Percentiles rank a stretch among this genome's conserved stretches.
Evolutionary conservation across 2,113 vertebrate genomes (phyloP).

Genomic region (Glaucidium brasilianum): DNA sequence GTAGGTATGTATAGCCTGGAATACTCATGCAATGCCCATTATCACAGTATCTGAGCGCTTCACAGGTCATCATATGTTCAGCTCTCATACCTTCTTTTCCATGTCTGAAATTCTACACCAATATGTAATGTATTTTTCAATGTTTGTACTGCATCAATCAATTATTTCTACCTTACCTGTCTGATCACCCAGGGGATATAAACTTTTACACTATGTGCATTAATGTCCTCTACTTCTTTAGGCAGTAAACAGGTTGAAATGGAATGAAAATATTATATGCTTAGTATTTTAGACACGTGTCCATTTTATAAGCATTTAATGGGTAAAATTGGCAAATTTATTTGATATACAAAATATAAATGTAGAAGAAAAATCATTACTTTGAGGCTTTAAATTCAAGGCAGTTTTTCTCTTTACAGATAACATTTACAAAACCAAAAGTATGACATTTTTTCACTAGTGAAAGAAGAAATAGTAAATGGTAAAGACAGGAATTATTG

Average conservation of each 20-base stretch:
- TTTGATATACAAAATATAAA: not conserved
- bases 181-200: constrained; percentile 1
- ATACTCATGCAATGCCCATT: not conserved
- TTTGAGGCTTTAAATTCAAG: not conserved
- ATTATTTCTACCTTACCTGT: constrained; percentile 43
- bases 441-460: constrained; percentile 35
- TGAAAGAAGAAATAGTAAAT: constrained; percentile 44
- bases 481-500: constrained; percentile 29
- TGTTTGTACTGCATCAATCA: constrained; percentile 11
- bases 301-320: not conserved
- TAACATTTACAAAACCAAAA: constrained; percentile 19
- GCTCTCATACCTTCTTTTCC: not conserved
- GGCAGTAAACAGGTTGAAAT: constrained; percentile 9
- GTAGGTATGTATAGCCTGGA: not conserved
- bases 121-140: constrained; percentile 41
- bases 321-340: not conserved
- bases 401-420: constrained; percentile 1
- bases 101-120: constrained; percentile 20
- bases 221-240: constrained; percentile 35
- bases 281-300: not conserved
- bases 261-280: constrained; percentile 13
- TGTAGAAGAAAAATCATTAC: not conserved
- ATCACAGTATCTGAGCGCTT: not conserved
- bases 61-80: too few relatives aligned
- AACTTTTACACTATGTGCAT: constrained; percentile 13